These are phyloP conservation scores for Drosophila repletoides DNA, from an alignment of 1,140 invertebrate species.

Conservation along the genomic window DNA sequence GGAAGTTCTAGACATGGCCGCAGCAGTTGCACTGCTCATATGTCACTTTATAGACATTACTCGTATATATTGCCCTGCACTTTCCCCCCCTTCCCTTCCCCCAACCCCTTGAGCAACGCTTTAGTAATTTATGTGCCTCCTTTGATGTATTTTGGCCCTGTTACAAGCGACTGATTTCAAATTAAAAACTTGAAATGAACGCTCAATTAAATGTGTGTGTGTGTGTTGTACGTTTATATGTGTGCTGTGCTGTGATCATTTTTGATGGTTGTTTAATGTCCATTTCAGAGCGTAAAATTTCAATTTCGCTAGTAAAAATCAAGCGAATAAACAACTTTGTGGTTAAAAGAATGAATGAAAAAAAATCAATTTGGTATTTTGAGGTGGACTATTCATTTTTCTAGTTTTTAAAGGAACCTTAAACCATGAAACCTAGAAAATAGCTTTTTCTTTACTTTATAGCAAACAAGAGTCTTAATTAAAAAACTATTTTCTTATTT, in stretches of 20 bases:
- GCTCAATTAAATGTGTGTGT: constrained; percentile 30
- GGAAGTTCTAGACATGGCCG: constrained; percentile 1
- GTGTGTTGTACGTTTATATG: not conserved
- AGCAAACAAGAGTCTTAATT: too few relatives aligned
- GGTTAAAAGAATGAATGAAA: not conserved
- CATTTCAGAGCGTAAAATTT: not conserved
- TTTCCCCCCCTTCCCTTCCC: not conserved
- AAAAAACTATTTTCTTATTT: too few relatives aligned
- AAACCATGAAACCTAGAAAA: too few relatives aligned
- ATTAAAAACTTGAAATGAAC: constrained; percentile 46
- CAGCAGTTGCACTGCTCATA: constrained; percentile 34
- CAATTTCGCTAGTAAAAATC: not conserved
- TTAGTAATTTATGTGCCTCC: constrained; percentile 50
- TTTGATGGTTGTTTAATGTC: constrained; percentile 20
- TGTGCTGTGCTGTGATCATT: not conserved
- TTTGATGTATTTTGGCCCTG: constrained; percentile 20
- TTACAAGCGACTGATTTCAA: constrained; percentile 41
- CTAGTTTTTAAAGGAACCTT: too few relatives aligned
- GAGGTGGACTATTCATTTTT: too few relatives aligned
- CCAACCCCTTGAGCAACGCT: too few relatives aligned
- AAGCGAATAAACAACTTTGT: not conserved
- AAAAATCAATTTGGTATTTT: too few relatives aligned
- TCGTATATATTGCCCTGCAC: not conserved
- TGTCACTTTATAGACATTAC: constrained; percentile 49
- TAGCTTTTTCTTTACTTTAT: too few relatives aligned